These are phyloP conservation scores for Ameiurus melas DNA, from an alignment of 2,113 vertebrate genomes.

Conservation along the genomic window DNA sequence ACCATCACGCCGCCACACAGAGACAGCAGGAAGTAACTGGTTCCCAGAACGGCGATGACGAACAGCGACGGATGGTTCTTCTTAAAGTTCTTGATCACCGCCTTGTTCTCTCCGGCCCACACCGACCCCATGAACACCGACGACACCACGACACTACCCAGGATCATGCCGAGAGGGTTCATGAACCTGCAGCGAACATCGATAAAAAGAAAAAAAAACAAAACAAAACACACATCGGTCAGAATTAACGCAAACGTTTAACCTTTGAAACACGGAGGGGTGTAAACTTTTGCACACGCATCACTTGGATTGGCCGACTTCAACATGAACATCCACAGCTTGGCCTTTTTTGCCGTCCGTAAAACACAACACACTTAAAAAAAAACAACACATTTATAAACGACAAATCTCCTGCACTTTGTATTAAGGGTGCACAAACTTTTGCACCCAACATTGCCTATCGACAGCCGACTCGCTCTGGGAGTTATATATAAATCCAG, in stretches of 20 bases:
- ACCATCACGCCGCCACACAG: conserved; percentile 93
- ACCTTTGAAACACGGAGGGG: background rate
- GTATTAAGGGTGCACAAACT: background rate
- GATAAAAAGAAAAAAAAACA: background rate
- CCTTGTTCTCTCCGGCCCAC: conserved; percentile 91
- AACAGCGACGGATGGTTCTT: conserved; percentile 87
- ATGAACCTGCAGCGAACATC: conserved; percentile 76
- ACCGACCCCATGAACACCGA: conserved; percentile 88
- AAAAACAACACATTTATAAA: too few species aligned
- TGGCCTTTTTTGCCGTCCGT: background rate
- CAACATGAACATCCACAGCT: background rate
- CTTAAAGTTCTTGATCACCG: conserved; percentile 87
- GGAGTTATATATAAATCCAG: background rate
- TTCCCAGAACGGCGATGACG: conserved; percentile 80
- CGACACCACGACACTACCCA: conserved; percentile 85
- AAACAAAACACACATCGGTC: background rate
- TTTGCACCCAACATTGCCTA: background rate
- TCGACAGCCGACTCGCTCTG: background rate
- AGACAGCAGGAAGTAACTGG: conserved; percentile 92
- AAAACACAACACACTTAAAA: background rate
- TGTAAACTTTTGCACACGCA: background rate
- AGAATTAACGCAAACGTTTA: background rate
- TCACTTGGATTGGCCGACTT: too few species aligned
- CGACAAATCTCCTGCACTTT: background rate
- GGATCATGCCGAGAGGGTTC: conserved; percentile 90